Evolutionary conservation across 2,113 vertebrate species (phyloP).

Genomic region (Octodon degus): DNA sequence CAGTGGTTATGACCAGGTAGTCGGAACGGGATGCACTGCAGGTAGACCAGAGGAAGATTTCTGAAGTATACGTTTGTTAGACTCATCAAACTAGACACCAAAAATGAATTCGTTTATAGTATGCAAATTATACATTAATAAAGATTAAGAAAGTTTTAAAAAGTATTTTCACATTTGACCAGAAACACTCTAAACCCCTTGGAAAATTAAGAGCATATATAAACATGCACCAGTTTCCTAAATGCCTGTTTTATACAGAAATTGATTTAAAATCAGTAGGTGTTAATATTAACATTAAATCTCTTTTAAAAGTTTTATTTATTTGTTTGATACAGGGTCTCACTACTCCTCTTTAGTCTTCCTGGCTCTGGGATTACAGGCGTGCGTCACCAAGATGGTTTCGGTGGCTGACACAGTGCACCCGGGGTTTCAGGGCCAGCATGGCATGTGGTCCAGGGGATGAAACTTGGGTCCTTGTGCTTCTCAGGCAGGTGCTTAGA

Average conservation of each 20-base stretch:
- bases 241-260: background rate
- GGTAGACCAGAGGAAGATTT: background rate
- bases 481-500: no score
- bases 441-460: no score
- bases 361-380: no score
- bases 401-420: no score
- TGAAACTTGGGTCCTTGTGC: no score
- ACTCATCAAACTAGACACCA: background rate
- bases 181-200: background rate
- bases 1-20: background rate
- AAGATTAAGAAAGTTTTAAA: background rate
- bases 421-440: no score
- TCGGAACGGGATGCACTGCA: background rate
- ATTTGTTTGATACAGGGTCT: no score
- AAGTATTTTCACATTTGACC: background rate
- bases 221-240: background rate
- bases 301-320: no score
- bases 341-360: no score
- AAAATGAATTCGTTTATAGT: conserved; percentile 5
- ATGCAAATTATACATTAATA: background rate
- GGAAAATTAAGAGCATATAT: conserved; percentile 5
- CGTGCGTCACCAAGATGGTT: no score
- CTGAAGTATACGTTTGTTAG: background rate
- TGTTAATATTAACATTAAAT: background rate
- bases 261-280: background rate